Conservation (phyloP, 2,888 invertebrate genomes). For the Drosophila limbata region DNA sequence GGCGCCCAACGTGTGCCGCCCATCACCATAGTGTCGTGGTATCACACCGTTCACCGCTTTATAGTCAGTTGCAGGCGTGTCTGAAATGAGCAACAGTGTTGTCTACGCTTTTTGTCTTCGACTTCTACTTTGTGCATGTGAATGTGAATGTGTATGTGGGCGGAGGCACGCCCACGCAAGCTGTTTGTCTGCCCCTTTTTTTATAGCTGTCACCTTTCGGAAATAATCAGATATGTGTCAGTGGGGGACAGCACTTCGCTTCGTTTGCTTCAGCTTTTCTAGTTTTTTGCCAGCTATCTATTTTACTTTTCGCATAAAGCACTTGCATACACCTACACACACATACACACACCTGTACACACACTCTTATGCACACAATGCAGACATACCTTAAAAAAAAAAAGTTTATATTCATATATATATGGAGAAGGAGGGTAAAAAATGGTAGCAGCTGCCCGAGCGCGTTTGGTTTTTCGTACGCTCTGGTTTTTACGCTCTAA, state of each 20-base stretch:
- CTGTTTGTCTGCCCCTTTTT: slow-evolving; percentile 60
- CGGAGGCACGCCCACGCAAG: slow-evolving; percentile 13
- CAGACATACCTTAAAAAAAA: slow-evolving; percentile 39
- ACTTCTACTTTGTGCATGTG: slow-evolving; percentile 61
- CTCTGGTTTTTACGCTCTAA: slow-evolving; percentile 85
- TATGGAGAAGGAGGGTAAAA: slow-evolving; percentile 23
- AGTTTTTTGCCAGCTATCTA: slow-evolving; percentile 76
- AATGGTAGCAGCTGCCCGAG: slow-evolving; percentile 76
- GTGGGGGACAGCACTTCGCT: slow-evolving; percentile 75
- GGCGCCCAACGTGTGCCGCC: slow-evolving; percentile 33
- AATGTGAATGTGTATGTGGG: slow-evolving; percentile 20
- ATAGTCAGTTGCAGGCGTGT: slow-evolving; percentile 43
- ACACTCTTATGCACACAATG: slow-evolving; percentile 41
- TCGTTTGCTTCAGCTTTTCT: slow-evolving; percentile 79
- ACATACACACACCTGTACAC: slow-evolving; percentile 4
- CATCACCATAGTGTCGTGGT: slow-evolving; percentile 4
- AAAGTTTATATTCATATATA: not conserved
- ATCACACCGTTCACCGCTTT: slow-evolving; percentile 35
- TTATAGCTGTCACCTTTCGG: slow-evolving; percentile 82
- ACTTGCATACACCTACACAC: slow-evolving; percentile 49
- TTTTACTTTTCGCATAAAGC: slow-evolving; percentile 79
- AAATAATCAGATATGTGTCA: slow-evolving; percentile 81
- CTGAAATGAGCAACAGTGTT: slow-evolving; percentile 77
- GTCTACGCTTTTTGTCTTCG: slow-evolving; percentile 55
- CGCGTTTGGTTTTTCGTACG: slow-evolving; percentile 80